Evolutionary conservation across 1,140 invertebrate species (phyloP).

Genomic region (Drosophila erecta): DNA sequence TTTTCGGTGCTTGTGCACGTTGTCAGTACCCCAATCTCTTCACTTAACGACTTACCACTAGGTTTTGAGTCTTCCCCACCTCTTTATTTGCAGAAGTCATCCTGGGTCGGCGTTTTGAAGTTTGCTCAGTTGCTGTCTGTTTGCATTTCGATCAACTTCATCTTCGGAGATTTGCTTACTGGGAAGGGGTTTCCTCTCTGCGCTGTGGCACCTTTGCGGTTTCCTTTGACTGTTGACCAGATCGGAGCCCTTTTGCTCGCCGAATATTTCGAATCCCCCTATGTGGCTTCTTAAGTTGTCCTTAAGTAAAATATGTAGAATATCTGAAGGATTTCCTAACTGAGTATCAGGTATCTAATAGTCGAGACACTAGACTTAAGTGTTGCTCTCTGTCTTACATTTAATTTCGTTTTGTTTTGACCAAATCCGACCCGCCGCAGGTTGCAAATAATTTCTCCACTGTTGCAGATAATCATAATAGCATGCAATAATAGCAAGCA

Average conservation of each 20-base stretch:
- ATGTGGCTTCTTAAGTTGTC: no score
- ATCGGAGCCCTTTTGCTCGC: not conserved
- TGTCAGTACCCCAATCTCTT: constrained; percentile 19
- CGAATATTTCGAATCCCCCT: constrained; percentile 5
- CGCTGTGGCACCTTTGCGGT: constrained; percentile 2
- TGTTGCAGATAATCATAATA: constrained; percentile 20
- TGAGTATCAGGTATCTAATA: no score
- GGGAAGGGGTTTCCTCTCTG: constrained; percentile 3
- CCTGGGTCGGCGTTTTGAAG: constrained; percentile 57
- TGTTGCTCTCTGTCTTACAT: not conserved
- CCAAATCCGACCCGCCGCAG: constrained; percentile 8
- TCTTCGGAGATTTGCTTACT: constrained; percentile 11
- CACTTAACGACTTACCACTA: constrained; percentile 3
- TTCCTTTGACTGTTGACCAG: constrained; percentile 30
- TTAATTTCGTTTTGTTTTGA: not conserved
- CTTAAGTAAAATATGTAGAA: not conserved
- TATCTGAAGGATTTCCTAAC: not conserved
- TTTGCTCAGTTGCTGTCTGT: constrained; percentile 54
- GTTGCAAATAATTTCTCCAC: constrained; percentile 12
- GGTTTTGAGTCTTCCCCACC: not conserved
- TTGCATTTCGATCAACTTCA: constrained; percentile 49
- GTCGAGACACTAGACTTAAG: no score
- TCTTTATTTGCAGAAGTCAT: constrained; percentile 11
- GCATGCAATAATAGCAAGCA: constrained; percentile 1
- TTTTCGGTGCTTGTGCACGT: constrained; percentile 60